These are phyloP conservation scores for Euplexia lucipara DNA, from an alignment of 2,888 invertebrate species.

Conservation along the genomic window DNA sequence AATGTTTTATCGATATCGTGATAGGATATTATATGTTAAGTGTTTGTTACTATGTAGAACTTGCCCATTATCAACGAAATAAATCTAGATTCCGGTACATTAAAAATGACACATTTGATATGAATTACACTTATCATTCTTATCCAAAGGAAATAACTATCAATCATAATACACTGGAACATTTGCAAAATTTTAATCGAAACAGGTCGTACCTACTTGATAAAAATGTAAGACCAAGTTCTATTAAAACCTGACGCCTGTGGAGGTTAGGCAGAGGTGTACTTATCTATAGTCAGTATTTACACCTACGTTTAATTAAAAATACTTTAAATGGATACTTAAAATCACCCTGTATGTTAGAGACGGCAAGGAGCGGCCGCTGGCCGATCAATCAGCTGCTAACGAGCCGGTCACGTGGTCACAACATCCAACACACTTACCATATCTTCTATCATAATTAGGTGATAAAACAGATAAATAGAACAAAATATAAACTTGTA, in stretches of 20 bases:
- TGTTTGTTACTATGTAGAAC: conserved; percentile 38
- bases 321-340: neutral
- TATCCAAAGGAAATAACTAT: conserved; percentile 15
- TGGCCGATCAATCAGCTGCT: conserved; percentile 89
- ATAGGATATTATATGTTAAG: conserved; percentile 61
- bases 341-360: conserved; percentile 76
- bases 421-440: conserved; percentile 61
- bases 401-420: conserved; percentile 85
- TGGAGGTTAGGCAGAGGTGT: too few relatives aligned
- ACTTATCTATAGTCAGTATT: too few relatives aligned
- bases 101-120: conserved; percentile 38
- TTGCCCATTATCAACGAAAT: conserved; percentile 28
- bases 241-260: too few relatives aligned
- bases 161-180: neutral
- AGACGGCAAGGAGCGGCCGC: conserved; percentile 75
- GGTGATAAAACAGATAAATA: conserved; percentile 62
- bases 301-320: too few relatives aligned
- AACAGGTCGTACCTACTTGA: neutral
- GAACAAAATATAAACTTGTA: conserved; percentile 24
- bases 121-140: conserved; percentile 35
- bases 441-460: conserved; percentile 66
- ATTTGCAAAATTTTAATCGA: neutral
- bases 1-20: conserved; percentile 41
- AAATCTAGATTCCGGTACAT: conserved; percentile 32
- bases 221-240: too few relatives aligned